Percentiles rank a stretch among this genome's conserved stretches.
These are phyloP conservation scores for Coremacera marginata DNA, from an alignment of 2,888 invertebrate species.

Conservation along the genomic window DNA sequence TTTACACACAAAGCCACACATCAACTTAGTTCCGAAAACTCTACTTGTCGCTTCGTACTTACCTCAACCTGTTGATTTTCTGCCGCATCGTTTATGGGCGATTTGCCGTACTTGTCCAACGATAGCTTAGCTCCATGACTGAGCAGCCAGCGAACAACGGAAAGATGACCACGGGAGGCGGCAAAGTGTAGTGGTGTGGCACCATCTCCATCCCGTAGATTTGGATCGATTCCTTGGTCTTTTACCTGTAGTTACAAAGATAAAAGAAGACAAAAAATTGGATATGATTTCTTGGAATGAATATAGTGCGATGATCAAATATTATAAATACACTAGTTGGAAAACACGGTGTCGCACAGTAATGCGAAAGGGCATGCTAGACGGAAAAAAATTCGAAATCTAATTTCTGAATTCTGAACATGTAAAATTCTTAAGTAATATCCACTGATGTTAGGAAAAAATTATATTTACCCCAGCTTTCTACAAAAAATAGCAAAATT, in stretches of 20 bases:
- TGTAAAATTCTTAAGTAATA: too few species aligned
- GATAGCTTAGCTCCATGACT: slow-evolving; percentile 85
- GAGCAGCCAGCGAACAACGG: slow-evolving; percentile 86
- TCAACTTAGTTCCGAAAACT: neutral
- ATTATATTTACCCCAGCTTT: too few species aligned
- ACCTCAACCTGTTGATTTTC: slow-evolving; percentile 93
- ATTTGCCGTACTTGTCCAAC: slow-evolving; percentile 88
- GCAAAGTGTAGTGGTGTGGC: slow-evolving; percentile 92
- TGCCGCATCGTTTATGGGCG: slow-evolving; percentile 91
- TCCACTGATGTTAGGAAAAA: too few species aligned
- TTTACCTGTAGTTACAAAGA: slow-evolving; percentile 74
- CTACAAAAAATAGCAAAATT: too few species aligned
- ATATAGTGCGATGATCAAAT: too few species aligned
- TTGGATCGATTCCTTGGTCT: slow-evolving; percentile 86
- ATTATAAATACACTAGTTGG: too few species aligned
- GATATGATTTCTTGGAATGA: too few species aligned
- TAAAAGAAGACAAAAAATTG: too few species aligned
- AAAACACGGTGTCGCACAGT: too few species aligned
- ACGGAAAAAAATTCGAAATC: too few species aligned
- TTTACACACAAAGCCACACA: neutral
- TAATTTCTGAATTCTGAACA: too few species aligned
- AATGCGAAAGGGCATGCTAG: too few species aligned
- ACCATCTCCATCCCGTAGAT: slow-evolving; percentile 88
- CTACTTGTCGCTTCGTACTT: slow-evolving; percentile 43
- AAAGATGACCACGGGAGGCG: slow-evolving; percentile 84